Conservation (phyloP, 2,113 vertebrate genomes). For the Sphyrna mokarran region DNA sequence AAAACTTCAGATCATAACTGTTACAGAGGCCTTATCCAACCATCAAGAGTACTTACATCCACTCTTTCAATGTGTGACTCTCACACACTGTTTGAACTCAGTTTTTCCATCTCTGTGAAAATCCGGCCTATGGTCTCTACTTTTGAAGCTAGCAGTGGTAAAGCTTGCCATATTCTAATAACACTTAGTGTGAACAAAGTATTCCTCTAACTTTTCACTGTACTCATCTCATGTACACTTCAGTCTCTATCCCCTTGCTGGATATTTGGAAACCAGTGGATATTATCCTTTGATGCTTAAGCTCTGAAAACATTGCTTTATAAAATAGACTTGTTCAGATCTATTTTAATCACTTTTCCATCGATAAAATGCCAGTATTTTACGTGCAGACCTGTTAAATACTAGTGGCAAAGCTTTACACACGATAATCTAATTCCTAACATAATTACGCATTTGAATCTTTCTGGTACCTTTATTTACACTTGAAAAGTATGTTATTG, state of each 20-base stretch:
- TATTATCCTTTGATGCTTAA: background rate
- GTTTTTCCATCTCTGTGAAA: background rate
- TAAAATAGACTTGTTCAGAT: background rate
- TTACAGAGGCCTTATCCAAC: too few species aligned
- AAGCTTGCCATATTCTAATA: background rate
- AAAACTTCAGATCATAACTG: too few species aligned
- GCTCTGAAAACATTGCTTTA: too few species aligned
- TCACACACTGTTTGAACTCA: background rate
- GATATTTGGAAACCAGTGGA: background rate
- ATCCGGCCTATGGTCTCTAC: background rate
- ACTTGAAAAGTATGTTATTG: background rate
- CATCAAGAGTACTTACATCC: too few species aligned
- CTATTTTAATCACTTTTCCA: background rate
- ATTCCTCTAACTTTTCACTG: background rate
- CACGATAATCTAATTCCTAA: background rate
- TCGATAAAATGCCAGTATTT: background rate
- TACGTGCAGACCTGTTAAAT: too few species aligned
- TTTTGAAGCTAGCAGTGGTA: background rate
- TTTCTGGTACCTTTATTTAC: background rate
- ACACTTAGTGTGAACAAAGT: background rate
- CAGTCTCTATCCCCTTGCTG: background rate
- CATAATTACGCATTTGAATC: background rate
- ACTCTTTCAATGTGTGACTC: too few species aligned
- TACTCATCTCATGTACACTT: background rate
- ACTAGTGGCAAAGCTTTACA: too few species aligned